Base-by-base conservation (phyloP, 1,140 invertebrate species). In the Aphelinus certus region DNA sequence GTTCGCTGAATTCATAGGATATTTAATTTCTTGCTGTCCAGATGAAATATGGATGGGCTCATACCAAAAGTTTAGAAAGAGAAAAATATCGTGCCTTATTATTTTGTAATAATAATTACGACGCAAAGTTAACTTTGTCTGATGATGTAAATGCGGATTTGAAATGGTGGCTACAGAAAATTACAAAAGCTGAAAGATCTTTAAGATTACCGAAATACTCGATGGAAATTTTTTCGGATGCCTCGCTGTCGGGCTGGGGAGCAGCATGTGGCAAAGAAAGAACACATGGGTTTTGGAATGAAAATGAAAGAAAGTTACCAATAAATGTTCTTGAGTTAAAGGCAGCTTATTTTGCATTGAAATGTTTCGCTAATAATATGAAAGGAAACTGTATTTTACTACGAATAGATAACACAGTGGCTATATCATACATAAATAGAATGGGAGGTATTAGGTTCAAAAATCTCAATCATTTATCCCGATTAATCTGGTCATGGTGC, bases 321-420 rank as follows among this genome's bases (percentile, higher is more conserved):
- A 86, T 85, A 48, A 84, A 85, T 77, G 83, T 80, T 67, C 76
- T 83, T 72, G 83, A 85, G 9, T 26, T 69, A 3, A 47, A 47
- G 47, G 56, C 26, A 46, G 74, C 64, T 2, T 74, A 46, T 56
- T 71, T 77, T 3, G 76, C 49, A 3, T 53, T 53, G 9, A 53
- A 53, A 53, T 53, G 4, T 53, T 53, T 53, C 51, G 51, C 51
- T 9, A 53, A 9, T 53, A 53, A 53, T 53, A 53, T 6, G 9
- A 53, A 9, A 53, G 9, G 9, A 6, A 6, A 9, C 51, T 9
- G 9, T 4, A 53, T 53, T 53, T 53, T 53, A 9, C 51, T 53
- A 6, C 51, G 9, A 4, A 9, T 53, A 6, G 51, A 53, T 9
- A 53, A 9, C 51, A 53, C 51, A 6, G 9, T 9, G 4, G 51